phyloP scores from a whole-genome alignment of 2,888 invertebrate species.

The Cataglyphis livida region DNA sequence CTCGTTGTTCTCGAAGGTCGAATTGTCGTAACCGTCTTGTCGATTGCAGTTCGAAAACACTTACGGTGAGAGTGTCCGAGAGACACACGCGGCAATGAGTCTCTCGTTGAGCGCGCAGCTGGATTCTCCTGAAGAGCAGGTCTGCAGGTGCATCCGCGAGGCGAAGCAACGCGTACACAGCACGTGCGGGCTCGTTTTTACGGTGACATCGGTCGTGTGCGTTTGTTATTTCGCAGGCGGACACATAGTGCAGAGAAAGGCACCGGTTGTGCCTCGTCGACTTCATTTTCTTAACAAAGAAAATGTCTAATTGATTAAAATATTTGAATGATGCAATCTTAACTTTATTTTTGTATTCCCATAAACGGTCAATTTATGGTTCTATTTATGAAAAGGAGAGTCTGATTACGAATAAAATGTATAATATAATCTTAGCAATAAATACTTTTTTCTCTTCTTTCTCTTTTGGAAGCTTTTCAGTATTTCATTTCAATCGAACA shows the following conservation, averaged over 20 bases:
- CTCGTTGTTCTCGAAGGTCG: constrained; percentile 58
- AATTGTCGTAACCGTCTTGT: constrained; percentile 59
- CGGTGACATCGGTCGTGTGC: constrained; percentile 13
- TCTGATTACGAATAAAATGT: not conserved
- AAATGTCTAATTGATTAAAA: not conserved
- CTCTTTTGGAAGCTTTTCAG: not conserved
- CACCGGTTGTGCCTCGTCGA: not conserved
- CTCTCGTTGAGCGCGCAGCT: constrained; percentile 60
- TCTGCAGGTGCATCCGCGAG: constrained; percentile 54
- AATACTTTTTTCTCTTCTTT: not conserved
- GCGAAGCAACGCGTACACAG: not conserved
- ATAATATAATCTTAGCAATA: not conserved
- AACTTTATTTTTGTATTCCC: not conserved
- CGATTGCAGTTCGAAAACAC: constrained; percentile 67
- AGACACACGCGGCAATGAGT: constrained; percentile 32
- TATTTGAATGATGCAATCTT: not conserved
- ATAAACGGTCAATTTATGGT: not conserved
- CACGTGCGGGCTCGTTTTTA: constrained; percentile 38
- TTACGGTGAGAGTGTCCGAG: constrained; percentile 36
- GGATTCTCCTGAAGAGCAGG: constrained; percentile 52
- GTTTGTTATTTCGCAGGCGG: not conserved
- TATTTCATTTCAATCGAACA: too few relatives aligned
- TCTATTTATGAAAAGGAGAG: not conserved
- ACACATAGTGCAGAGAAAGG: not conserved
- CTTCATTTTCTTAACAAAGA: not conserved